Base-by-base conservation (phyloP, 2,113 vertebrate species). In the Dryoscopus gambensis region DNA sequence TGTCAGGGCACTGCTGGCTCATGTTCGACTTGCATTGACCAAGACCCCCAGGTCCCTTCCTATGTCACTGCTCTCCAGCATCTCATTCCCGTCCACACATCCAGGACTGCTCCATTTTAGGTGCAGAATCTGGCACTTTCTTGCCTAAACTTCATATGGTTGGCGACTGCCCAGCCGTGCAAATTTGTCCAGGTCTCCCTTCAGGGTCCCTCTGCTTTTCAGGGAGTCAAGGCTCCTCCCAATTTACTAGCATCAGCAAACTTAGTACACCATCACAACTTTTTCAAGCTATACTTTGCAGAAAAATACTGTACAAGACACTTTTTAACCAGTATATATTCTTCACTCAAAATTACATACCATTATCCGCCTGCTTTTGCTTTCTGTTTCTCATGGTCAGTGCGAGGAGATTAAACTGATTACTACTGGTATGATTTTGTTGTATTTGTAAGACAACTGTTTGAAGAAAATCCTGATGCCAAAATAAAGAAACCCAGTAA, bases 341-440 rank as follows among this genome's bases (percentile, higher is more conserved):
- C 17, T 70, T 60, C 33, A 50, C 68, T 91, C 97, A 80, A 97
- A 97, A 59, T 89, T 98, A 42, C 97, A 97, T 92, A 88, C 59
- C 21, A 4, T 98, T 13, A 31, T 99, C 24, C 98, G 98, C 88
- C 98, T 98, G 96, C 98, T 19, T 99, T 99, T 92, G 59, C 98
- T 76, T 99, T 99, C 91, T 99, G 98, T 87, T 98, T 99, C 83
- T 93, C 98, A 67, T 99, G 98, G 98, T 97, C 98, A 35, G 37
- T 99, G 37, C 98, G 98, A 22, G 98, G 98, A 86, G 99, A 99
- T 90, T 55, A 98, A 87, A 44, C 31, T 53, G 37, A n/a, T 64
- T 96, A 93, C 85, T 60, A 97, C 76, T 98, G 98, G 97, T 98
- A 98, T 84, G 90, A 94, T 80, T 99, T 99, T 93, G 98, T 98